Conservation (phyloP, 2,113 vertebrate genomes). For the Accipiter cooperii region DNA sequence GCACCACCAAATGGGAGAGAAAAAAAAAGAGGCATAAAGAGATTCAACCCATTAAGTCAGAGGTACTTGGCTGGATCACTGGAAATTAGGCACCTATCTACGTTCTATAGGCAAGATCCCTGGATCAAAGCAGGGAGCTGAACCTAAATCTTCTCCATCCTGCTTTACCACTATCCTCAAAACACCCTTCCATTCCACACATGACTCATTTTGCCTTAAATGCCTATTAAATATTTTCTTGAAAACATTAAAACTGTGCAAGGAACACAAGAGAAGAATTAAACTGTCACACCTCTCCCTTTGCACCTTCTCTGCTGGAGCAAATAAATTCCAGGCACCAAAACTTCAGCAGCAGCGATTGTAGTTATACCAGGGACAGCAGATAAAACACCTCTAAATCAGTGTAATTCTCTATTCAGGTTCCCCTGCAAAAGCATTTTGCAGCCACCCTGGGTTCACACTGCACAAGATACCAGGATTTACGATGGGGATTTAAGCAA, state of each 20-base stretch:
- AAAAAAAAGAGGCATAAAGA: background rate
- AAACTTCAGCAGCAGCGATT: background rate
- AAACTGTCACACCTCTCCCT: constrained; percentile 46
- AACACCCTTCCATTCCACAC: background rate
- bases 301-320: constrained; percentile 44
- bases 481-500: background rate
- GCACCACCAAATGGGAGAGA: background rate
- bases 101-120: background rate
- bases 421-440: constrained; percentile 32
- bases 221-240: background rate
- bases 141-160: background rate
- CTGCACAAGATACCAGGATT: constrained; percentile 26
- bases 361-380: constrained; percentile 7
- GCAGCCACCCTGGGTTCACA: background rate
- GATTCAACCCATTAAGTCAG: background rate
- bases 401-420: constrained; percentile 19
- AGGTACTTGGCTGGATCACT: background rate
- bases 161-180: background rate
- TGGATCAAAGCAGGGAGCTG: background rate
- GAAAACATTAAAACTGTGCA: background rate
- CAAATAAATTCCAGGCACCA: constrained; percentile 53
- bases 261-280: constrained; percentile 47
- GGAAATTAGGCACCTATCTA: background rate
- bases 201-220: background rate
- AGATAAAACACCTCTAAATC: constrained; percentile 59